Evolutionary conservation across 2,797 vertebrate genomes (phyloP), one percentile per base, ranked within the genome.

Genomic region (Pseudotriccus pelzelni): DNA sequence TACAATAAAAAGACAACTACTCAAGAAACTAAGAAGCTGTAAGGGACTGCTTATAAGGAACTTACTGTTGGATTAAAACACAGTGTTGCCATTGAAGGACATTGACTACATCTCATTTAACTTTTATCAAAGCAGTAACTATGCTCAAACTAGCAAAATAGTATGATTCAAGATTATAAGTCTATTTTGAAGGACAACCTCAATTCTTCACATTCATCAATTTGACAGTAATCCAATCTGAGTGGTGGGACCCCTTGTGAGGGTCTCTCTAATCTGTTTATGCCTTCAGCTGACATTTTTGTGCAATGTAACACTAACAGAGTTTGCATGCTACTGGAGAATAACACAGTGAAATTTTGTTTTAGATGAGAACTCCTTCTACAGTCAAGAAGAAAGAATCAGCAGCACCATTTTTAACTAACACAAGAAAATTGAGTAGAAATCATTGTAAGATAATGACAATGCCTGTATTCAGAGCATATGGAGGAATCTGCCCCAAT

Each of bases 151-250:
- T 41, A 76, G 43, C 13, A 90, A 74, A 80, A 91, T 2, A 2
- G 4, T n/a, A 50, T 7, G 22, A 72, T 50, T 80, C 39, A 62
- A 83, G 39, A 83, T 44, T 36, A 3, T 30, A 64, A 17, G 6
- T 89, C 53, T 79, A 80, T 79, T 87, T 74, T 87, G 66, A 86
- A 83, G 36, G 76, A 73, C 73, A 86, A 34, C 6, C 5, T 47
- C 32, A 66, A 55, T 78, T 85, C 82, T 58, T 32, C 23, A 64
- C 58, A 81, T 72, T 66, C 32, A 92, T 69, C 72, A 92, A 20
- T 87, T 77, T 85, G 87, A 93, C 84, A 93, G 81, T 73, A 83
- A 93, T 55, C 39, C 44, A 36, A 86, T 66, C 62, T 43, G 85
- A 76, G 50, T 15, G 39, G 32, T 1, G 1, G 16, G 60, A 95